Conservation (phyloP, 2,888 invertebrate genomes). For the Pasiphila rectangulata region DNA sequence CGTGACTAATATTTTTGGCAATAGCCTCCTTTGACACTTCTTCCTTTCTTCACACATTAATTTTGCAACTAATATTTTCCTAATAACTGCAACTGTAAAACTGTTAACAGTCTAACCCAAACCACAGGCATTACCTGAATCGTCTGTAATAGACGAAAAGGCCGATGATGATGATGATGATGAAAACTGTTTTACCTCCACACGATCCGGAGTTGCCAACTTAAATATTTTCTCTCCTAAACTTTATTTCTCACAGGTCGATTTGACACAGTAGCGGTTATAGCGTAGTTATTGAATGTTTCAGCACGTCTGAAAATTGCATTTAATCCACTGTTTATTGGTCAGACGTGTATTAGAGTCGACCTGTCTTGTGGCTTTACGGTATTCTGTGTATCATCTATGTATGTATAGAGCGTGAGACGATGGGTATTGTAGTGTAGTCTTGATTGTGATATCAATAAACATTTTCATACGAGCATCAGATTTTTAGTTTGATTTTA, state of each 20-base stretch:
- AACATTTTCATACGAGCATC: slow-evolving; percentile 82
- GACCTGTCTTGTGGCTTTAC: slow-evolving; percentile 43
- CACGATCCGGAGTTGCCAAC: slow-evolving; percentile 37
- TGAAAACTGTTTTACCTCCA: slow-evolving; percentile 7
- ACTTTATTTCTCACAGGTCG: slow-evolving; percentile 42
- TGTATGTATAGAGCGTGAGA: slow-evolving; percentile 39
- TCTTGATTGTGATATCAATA: slow-evolving; percentile 81
- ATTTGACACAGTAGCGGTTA: slow-evolving; percentile 39
- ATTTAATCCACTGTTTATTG: slow-evolving; percentile 58
- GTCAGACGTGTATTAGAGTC: slow-evolving; percentile 35
- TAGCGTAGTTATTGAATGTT: slow-evolving; percentile 50
- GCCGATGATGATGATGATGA: too few relatives aligned
- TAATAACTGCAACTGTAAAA: too few relatives aligned
- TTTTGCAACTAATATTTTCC: too few relatives aligned
- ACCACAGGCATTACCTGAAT: too few relatives aligned
- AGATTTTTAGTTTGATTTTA: slow-evolving; percentile 44
- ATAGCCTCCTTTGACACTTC: slow-evolving; percentile 52
- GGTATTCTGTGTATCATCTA: slow-evolving; percentile 63
- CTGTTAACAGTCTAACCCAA: too few relatives aligned
- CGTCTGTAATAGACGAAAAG: too few relatives aligned
- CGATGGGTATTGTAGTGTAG: slow-evolving; percentile 74
- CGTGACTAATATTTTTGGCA: slow-evolving; percentile 57
- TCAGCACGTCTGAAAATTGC: slow-evolving; percentile 66
- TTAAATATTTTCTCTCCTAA: slow-evolving; percentile 45
- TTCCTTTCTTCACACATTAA: too few relatives aligned